A percentile compares a stretch with the other conserved stretches of the same genome.
Evolutionary conservation across 23 tunicate genomes (phyloP).

Genomic region (Phallusia fumigata): DNA sequence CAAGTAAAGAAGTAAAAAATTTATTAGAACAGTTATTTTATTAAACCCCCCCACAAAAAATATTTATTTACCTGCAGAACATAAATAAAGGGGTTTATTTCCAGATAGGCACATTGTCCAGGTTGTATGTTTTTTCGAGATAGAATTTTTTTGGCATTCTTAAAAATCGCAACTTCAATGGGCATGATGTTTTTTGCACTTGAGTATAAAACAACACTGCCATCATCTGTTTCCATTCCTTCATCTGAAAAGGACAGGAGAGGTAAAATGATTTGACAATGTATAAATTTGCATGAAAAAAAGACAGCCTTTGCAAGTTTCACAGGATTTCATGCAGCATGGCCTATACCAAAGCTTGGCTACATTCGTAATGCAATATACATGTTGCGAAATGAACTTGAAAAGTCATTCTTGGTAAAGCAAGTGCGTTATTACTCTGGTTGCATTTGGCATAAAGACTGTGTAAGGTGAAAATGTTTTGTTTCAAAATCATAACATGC

Average conservation of each 20-base stretch:
- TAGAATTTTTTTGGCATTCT: slow-evolving; percentile 59
- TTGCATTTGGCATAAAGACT: no score
- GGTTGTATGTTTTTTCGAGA: slow-evolving; percentile 64
- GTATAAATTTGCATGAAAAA: not conserved
- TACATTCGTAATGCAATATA: no score
- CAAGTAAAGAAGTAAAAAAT: no score
- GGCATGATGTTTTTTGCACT: slow-evolving; percentile 50
- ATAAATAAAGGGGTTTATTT: slow-evolving; percentile 34
- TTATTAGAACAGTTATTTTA: no score
- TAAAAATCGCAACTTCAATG: slow-evolving; percentile 70
- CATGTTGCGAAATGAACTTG: no score
- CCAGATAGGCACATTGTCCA: slow-evolving; percentile 47
- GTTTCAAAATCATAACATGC: no score
- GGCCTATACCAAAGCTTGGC: no score
- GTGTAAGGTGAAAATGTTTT: no score
- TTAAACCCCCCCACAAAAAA: no score
- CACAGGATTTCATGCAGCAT: no score
- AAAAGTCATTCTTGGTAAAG: no score
- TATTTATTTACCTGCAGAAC: slow-evolving; percentile 32
- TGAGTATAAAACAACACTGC: slow-evolving; percentile 66
- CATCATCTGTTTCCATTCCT: slow-evolving; percentile 91
- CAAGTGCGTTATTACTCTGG: no score
- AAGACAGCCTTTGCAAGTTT: not conserved
- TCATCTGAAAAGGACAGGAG: slow-evolving; percentile 73
- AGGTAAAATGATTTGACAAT: not conserved